phyloP scores from a whole-genome alignment of 2,888 invertebrate species.

The Tetranychus truncatus region DNA sequence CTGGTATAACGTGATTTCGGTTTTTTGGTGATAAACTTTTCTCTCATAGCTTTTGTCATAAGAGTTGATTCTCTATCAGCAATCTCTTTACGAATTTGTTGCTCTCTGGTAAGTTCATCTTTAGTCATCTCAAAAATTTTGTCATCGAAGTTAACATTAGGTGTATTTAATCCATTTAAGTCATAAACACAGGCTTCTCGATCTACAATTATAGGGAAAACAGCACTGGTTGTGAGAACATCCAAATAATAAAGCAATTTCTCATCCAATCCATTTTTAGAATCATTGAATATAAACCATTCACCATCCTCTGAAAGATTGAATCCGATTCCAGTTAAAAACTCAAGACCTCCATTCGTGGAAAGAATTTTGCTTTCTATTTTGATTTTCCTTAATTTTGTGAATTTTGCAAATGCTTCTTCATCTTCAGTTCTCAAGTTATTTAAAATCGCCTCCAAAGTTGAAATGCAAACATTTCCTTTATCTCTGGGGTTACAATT shows the following conservation, averaged over 20 bases:
- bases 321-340: constrained; percentile 64
- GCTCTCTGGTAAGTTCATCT: constrained; percentile 67
- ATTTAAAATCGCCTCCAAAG: constrained; percentile 67
- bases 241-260: constrained; percentile 41
- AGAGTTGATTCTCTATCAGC: neutral
- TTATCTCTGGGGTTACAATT: constrained; percentile 48
- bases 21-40: neutral
- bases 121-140: constrained; percentile 64
- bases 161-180: neutral
- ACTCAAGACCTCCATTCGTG: constrained; percentile 51
- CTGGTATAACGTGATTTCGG: neutral
- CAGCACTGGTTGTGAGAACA: constrained; percentile 55
- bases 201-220: constrained; percentile 63
- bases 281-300: constrained; percentile 41
- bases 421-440: constrained; percentile 45
- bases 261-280: constrained; percentile 34
- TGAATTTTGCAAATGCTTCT: constrained; percentile 18
- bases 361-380: constrained; percentile 59
- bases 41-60: neutral
- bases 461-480: constrained; percentile 45
- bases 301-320: constrained; percentile 64
- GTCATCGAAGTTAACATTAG: constrained; percentile 28
- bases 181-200: constrained; percentile 51
- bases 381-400: constrained; percentile 49
- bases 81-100: constrained; percentile 29